Evolutionary conservation across 2,797 vertebrate species (phyloP).

Genomic region (Periophthalmus magnuspinnatus): DNA sequence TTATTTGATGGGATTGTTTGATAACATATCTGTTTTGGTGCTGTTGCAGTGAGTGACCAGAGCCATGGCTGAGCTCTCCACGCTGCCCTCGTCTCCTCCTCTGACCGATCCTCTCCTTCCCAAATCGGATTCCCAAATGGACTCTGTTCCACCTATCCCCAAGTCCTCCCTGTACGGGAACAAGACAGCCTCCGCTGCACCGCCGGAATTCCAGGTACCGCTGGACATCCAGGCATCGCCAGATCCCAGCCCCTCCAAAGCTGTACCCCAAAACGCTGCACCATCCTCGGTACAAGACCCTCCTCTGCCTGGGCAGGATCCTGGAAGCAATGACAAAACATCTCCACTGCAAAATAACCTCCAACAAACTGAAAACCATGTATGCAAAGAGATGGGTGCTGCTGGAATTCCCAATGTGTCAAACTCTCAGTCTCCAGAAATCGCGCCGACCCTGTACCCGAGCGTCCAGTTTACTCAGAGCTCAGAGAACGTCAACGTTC

Average conservation of each 20-base stretch:
- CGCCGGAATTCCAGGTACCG: no score
- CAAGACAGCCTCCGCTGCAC: conserved; percentile 48
- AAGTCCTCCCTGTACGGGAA: conserved; percentile 74
- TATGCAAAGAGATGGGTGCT: not conserved
- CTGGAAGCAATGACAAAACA: no score
- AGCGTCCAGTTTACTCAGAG: conserved; percentile 62
- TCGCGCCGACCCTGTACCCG: conserved; percentile 67
- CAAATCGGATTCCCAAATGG: conserved; percentile 19
- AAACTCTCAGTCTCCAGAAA: conserved; percentile 32
- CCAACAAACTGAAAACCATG: conserved; percentile 22
- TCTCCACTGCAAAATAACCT: conserved; percentile 30
- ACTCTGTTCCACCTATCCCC: conserved; percentile 34
- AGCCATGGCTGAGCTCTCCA: conserved; percentile 78
- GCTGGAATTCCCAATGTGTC: not conserved
- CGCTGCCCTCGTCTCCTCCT: conserved; percentile 55
- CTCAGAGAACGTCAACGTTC: conserved; percentile 25
- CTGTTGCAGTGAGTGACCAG: conserved; percentile 36
- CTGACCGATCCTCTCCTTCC: conserved; percentile 54
- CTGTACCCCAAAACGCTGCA: not conserved
- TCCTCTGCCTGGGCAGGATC: no score
- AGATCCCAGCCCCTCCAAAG: conserved; percentile 3
- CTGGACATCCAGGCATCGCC: no score
- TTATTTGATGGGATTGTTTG: not conserved
- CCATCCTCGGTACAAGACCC: conserved; percentile 16
- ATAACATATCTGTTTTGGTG: conserved; percentile 4